Percentiles rank a stretch among this genome's conserved stretches.
These are phyloP conservation scores for Perca schrenkii DNA, from an alignment of 2,113 vertebrate genomes.

Conservation along the genomic window DNA sequence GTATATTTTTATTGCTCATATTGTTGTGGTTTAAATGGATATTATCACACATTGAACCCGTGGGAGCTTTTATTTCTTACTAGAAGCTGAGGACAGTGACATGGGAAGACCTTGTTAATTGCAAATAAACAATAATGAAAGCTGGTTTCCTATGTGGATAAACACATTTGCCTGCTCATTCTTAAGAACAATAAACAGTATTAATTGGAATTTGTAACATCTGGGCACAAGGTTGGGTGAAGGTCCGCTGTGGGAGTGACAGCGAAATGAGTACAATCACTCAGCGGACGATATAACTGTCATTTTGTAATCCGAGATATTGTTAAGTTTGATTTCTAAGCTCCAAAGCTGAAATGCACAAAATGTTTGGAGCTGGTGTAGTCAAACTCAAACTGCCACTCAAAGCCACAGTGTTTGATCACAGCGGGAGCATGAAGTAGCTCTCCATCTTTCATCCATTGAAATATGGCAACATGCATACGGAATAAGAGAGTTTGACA, in stretches of 20 bases:
- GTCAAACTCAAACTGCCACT: slow-evolving; percentile 22
- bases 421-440: slow-evolving; percentile 1
- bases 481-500: background rate
- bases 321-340: slow-evolving; percentile 17
- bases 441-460: background rate
- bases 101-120: slow-evolving; percentile 19
- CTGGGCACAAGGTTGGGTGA: background rate
- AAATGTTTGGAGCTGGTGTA: slow-evolving; percentile 45
- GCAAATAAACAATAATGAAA: slow-evolving; percentile 31
- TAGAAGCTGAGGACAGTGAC: slow-evolving; percentile 12
- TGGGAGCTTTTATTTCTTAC: slow-evolving; percentile 31
- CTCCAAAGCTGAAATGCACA: background rate
- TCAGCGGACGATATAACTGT: slow-evolving; percentile 18
- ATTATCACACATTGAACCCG: slow-evolving; percentile 13
- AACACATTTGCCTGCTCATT: background rate
- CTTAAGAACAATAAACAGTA: slow-evolving; percentile 40
- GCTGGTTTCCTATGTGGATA: background rate
- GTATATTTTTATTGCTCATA: slow-evolving; percentile 37
- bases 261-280: slow-evolving; percentile 19
- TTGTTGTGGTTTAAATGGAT: slow-evolving; percentile 46
- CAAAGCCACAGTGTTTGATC: slow-evolving; percentile 17
- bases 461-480: slow-evolving; percentile 3
- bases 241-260: slow-evolving; percentile 2
- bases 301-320: slow-evolving; percentile 19
- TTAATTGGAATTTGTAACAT: slow-evolving; percentile 51